Base-by-base conservation (phyloP, 2,888 invertebrate genomes). In the Coelogynopora nodosa region DNA sequence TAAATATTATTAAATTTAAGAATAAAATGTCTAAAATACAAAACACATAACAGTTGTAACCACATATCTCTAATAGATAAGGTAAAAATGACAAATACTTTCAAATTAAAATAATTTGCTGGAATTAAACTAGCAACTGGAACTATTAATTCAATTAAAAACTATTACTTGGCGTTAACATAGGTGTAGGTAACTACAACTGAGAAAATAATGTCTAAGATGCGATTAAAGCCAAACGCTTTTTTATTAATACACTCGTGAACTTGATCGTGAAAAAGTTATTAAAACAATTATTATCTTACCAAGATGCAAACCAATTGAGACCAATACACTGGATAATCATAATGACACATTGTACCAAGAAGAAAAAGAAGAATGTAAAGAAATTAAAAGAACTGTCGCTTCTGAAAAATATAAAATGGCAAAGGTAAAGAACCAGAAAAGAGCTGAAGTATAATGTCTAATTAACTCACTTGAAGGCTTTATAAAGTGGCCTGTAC, bases 321-420 rank as follows among this genome's bases (percentile, higher is more conserved):
- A 98, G 94, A 88, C 98, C 98, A 90, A 98, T 94, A 28, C 96
- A 94, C 93, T 97, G 96, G 85, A 97, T 94, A 87, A 96, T 92
- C 30, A 96, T 95, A 86, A 97, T 94, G 87, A 97, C 93, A 91
- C 91, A 91, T 90, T 92, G 92, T 89, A 91, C 91, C 89, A 91
- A 95, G 93, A 98, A 98, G 90, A 99, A 95, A 92, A 99, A 97
- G 94, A 99, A 99, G 93, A 97, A 99, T 86, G 98, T 96, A 96
- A 99, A 98, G 92, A 99, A 99, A 93, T 98, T 99, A 94, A 99
- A 97, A 0, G 98, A 98, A 89, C 97, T 98, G 93, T 99, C 99
- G 91, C 95, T 96, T 91, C 98, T 95, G 92, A 84, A 92, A 91
- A 88, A 88, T 88, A 89, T n/a, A n/a, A n/a, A n/a, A 88, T 88